Evolutionary conservation across 2,888 invertebrate genomes (phyloP), one percentile per base, ranked within the genome.

Genomic region (Neoscelio sp.): DNA sequence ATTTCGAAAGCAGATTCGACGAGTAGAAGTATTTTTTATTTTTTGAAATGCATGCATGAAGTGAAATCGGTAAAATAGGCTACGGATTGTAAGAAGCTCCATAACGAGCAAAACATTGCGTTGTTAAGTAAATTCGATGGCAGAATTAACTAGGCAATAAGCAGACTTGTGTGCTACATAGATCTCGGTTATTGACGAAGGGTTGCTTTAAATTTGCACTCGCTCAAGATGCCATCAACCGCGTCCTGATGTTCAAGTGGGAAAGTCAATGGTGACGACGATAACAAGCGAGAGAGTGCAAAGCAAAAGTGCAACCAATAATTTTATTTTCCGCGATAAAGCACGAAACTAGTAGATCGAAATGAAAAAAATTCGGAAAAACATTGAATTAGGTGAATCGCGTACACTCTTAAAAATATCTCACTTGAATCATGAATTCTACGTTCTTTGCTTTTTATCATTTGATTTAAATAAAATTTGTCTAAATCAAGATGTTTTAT

Each of bases 251-350:
- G 42, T 42, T 64, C 48, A 18, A 46, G 56, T 50, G 52, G 35
- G 40, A 46, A 60, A 40, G 64, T 67, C 62, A 73, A 42, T 46
- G 48, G 44, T 40, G 54, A 42, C 52, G 68, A 30, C 64, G 77
- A 65, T 50, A 40, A 70, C 50, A 58, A 67, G 79, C 75, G 48
- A 44, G 73, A 62, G 68, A 64, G 46, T 23, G 60, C 42, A 38
- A 54, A 71, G 58, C 82, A 85, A 87, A 86, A 87, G 85, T 85
- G 87, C 85, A 85, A 84, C 85, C 84, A 86, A 89, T 88, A 86
- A 89, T 88, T 88, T 88, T 85, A 89, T 88, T 88, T 86, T 82
- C 81, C 80, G 84, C 83, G 87, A 89, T 88, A 88, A 87, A 88
- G 86, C 87, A 87, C 87, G 86, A 20, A 60, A 46, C 18, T 40